Percentiles rank a stretch among this genome's conserved stretches.
These are phyloP conservation scores for Channa maculata DNA, from an alignment of 2,113 vertebrate genomes.

Conservation along the genomic window DNA sequence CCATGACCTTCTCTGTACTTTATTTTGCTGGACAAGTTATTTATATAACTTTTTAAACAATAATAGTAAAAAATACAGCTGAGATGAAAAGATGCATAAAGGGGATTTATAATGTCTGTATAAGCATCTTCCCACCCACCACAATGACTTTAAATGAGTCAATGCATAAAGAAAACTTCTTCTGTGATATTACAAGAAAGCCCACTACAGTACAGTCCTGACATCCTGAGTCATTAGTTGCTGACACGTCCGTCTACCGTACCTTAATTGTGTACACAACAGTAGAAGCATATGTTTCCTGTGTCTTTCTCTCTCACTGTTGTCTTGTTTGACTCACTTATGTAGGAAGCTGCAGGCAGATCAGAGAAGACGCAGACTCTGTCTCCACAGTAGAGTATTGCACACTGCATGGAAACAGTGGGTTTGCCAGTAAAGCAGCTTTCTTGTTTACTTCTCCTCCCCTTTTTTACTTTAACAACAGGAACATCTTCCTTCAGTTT, in stretches of 20 bases:
- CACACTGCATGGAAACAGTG: constrained; percentile 59
- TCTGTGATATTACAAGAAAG: constrained; percentile 9
- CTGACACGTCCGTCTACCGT: background rate
- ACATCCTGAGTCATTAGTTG: background rate
- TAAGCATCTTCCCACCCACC: background rate
- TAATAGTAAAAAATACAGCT: too few relatives aligned
- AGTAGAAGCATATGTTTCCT: constrained; percentile 19
- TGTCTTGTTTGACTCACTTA: constrained; percentile 41
- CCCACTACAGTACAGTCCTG: background rate
- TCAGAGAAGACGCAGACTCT: constrained; percentile 27
- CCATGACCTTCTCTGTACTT: too few relatives aligned
- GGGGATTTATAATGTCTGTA: background rate
- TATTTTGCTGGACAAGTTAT: too few relatives aligned
- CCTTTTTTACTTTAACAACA: constrained; percentile 52
- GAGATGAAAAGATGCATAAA: background rate
- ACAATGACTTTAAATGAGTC: background rate
- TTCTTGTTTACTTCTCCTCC: constrained; percentile 36
- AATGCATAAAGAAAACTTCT: background rate
- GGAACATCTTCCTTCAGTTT: constrained; percentile 53
- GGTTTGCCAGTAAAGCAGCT: constrained; percentile 45
- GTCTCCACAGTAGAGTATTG: constrained; percentile 21
- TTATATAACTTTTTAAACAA: too few relatives aligned
- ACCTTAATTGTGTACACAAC: constrained; percentile 44
- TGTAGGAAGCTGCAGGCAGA: constrained; percentile 35
- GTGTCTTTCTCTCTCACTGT: background rate